Evolutionary conservation across 2,888 invertebrate genomes (phyloP).

Genomic region (Baronia brevicornis): DNA sequence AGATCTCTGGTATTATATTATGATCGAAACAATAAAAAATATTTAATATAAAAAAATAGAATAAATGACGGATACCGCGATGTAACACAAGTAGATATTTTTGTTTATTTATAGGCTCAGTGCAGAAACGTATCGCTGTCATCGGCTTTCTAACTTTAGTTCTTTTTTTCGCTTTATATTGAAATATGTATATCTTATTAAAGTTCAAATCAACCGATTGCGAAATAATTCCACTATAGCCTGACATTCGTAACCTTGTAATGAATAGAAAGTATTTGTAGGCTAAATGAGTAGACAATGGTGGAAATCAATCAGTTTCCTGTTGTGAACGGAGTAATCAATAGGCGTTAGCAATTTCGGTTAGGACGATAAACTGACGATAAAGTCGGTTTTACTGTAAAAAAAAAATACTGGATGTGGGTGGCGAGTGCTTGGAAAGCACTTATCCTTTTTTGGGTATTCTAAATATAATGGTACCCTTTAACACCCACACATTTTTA

Average conservation of each 20-base stretch:
- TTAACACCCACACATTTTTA: slow-evolving; percentile 27
- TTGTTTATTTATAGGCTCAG: slow-evolving; percentile 67
- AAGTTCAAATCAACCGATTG: slow-evolving; percentile 56
- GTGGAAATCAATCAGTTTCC: slow-evolving; percentile 49
- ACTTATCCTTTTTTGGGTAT: slow-evolving; percentile 14
- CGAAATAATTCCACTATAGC: slow-evolving; percentile 61
- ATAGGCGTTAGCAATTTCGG: slow-evolving; percentile 18
- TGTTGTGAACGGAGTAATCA: slow-evolving; percentile 26
- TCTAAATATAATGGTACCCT: too few relatives aligned
- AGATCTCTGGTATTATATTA: slow-evolving; percentile 63
- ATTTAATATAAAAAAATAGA: slow-evolving; percentile 32
- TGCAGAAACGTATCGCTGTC: slow-evolving; percentile 67
- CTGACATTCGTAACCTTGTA: slow-evolving; percentile 66
- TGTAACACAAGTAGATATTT: slow-evolving; percentile 50
- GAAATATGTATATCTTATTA: slow-evolving; percentile 41
- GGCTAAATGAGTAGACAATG: slow-evolving; percentile 51
- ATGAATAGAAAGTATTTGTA: slow-evolving; percentile 62
- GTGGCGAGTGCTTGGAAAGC: slow-evolving; percentile 7
- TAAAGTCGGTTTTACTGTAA: too few relatives aligned
- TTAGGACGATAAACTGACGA: too few relatives aligned
- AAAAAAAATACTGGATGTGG: background rate
- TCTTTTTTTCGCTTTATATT: slow-evolving; percentile 55
- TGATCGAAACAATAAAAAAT: slow-evolving; percentile 50
- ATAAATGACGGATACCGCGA: slow-evolving; percentile 41
- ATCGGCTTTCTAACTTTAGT: slow-evolving; percentile 46